A percentile compares a stretch with the other conserved stretches of the same genome.
Conservation (phyloP, 2,113 vertebrate genomes). For the Myrmophylax atrothorax region DNA sequence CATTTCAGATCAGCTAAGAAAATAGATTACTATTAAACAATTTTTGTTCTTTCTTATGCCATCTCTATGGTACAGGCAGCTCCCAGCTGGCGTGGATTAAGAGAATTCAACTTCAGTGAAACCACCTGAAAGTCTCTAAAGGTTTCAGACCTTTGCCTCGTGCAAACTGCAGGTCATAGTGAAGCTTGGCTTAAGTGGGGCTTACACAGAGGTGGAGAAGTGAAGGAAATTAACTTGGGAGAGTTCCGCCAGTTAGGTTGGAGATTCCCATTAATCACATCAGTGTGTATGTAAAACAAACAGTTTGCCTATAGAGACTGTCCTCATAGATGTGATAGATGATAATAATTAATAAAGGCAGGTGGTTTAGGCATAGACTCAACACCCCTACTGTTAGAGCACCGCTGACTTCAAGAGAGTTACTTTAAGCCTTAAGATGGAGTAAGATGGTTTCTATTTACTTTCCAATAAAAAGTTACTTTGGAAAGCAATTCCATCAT, state of each 20-base stretch:
- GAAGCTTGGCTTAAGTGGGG: not conserved
- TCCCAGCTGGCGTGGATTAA: not conserved
- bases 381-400: not conserved
- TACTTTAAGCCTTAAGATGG: not conserved
- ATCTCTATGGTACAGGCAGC: not conserved
- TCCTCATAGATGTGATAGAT: not conserved
- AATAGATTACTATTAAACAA: not conserved
- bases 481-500: not conserved
- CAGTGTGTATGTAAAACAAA: not conserved
- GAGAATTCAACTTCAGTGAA: not conserved
- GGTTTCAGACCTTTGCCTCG: not conserved
- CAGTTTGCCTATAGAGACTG: not conserved
- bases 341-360: slow-evolving; percentile 26
- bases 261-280: not conserved
- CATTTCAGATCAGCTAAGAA: not conserved
- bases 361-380: not conserved
- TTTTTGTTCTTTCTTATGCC: not conserved
- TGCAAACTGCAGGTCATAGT: not conserved
- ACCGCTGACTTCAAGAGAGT: not conserved
- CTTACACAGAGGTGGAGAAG: not conserved
- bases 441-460: not conserved
- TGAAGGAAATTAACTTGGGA: not conserved
- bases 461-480: not conserved
- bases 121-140: not conserved
- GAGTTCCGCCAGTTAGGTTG: not conserved